Base-by-base conservation (phyloP, 2,113 vertebrate species). In the Lophura nycthemera region DNA sequence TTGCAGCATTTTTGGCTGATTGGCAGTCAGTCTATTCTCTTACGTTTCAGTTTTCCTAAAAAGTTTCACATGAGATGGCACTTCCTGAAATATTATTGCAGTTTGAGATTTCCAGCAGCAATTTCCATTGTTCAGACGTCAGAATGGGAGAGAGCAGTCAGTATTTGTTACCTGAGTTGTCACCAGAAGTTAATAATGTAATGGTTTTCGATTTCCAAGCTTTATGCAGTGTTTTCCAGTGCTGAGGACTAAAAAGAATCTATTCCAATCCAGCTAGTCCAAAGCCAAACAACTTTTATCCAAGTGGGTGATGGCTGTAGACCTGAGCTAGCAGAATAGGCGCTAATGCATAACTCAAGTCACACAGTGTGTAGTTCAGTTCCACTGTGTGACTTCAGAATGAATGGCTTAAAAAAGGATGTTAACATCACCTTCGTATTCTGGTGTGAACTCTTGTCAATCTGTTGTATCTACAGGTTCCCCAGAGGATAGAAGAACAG, bases 401-500 rank as follows among this genome's bases (percentile, higher is more conserved):
- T 1, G 64, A 80, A 4, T 1, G 30, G 25, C 47, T 18, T 57
- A 34, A 13, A 38, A 19, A 21, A 52, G 9, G 34, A 0, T 10
- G 1, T n/a, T 11, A 11, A 13, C 1, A 60, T 29, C 83, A 4
- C 38, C 10, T 34, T 43, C 2, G 0, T 12, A 0, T 9, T 20
- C 4, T 63, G 3, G 36, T 0, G 48, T 25, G 54, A n/a, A 10
- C 70, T 64, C 6, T 3, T 18, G 16, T 16, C 42, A 3, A 24
- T 83, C 59, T 64, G 11, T 83, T 96, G 52, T 90, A 47, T 88
- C 93, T 8, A 4, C 95, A 99, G 99, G 98, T 99, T 48, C 97
- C 98, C 34, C 98, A 99, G 89, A 98, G 98, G 98, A 97, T 97
- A 97, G 97, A 97, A 48, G 89, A 97, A 42, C 98, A 97, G 3